Evolutionary conservation across 2,113 vertebrate genomes (phyloP).

Genomic region (Lepus americanus): DNA sequence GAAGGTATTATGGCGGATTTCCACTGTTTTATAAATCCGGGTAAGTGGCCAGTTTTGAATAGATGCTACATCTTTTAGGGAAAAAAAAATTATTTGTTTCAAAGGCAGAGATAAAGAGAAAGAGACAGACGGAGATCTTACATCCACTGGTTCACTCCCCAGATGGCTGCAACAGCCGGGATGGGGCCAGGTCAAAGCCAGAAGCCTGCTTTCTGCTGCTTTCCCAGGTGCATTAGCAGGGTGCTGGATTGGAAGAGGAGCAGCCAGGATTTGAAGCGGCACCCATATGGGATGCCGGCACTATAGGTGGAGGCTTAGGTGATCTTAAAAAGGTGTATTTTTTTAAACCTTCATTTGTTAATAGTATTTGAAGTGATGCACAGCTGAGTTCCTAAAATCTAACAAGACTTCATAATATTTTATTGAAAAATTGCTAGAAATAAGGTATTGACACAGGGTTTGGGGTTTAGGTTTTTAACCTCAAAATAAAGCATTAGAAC

Average conservation of each 20-base stretch:
- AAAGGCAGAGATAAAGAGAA: too few relatives aligned
- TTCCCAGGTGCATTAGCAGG: too few relatives aligned
- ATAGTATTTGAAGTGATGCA: not conserved
- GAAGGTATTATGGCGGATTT: slow-evolving; percentile 87
- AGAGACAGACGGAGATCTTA: too few relatives aligned
- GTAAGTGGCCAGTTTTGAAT: slow-evolving; percentile 74
- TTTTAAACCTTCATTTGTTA: not conserved
- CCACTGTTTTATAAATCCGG: slow-evolving; percentile 90
- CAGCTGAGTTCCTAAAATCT: slow-evolving; percentile 38
- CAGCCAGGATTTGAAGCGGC: too few relatives aligned
- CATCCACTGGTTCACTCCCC: too few relatives aligned
- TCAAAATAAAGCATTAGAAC: not conserved
- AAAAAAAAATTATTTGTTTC: too few relatives aligned
- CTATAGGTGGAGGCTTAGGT: too few relatives aligned
- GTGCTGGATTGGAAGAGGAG: too few relatives aligned
- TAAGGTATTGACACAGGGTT: not conserved
- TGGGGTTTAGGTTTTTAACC: slow-evolving; percentile 8
- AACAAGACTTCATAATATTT: not conserved
- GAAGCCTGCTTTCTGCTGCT: too few relatives aligned
- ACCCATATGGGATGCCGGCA: too few relatives aligned
- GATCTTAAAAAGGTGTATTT: not conserved
- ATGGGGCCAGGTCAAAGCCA: too few relatives aligned
- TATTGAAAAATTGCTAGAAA: slow-evolving; percentile 2
- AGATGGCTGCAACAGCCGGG: too few relatives aligned
- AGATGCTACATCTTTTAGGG: not conserved